phyloP scores from a whole-genome alignment of 2,113 vertebrate genomes.

The Odontophorus gujanensis region DNA sequence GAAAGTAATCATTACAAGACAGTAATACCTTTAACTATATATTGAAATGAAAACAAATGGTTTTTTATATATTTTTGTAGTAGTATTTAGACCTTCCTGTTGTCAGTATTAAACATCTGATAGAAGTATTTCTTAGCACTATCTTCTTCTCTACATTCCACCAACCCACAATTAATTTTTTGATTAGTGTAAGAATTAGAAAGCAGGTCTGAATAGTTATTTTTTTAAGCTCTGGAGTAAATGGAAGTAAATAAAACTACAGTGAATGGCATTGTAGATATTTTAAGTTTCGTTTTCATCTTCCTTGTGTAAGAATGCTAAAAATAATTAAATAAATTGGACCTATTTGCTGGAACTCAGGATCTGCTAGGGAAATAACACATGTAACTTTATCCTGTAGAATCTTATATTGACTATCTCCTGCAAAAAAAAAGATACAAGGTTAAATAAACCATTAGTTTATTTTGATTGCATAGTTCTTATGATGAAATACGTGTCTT shows the following conservation, averaged over 20 bases:
- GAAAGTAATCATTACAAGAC: background rate
- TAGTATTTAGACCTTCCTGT: background rate
- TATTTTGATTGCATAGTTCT: background rate
- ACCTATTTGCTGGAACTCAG: background rate
- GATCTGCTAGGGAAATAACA: background rate
- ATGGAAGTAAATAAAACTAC: background rate
- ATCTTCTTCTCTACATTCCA: background rate
- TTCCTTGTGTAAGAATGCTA: background rate
- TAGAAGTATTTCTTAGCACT: background rate
- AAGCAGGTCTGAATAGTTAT: background rate
- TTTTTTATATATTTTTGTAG: background rate
- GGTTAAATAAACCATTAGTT: background rate
- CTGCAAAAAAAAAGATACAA: background rate
- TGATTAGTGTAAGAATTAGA: background rate
- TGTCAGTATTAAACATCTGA: fast-evolving
- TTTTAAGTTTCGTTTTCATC: background rate
- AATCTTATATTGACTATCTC: background rate
- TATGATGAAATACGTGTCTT: background rate
- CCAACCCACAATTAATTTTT: background rate
- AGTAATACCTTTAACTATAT: background rate
- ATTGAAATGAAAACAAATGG: slow-evolving; percentile 19
- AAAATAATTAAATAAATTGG: background rate
- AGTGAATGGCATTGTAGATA: background rate
- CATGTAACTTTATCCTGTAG: background rate
- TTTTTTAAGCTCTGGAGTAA: background rate